Base-by-base conservation (phyloP, 2,888 invertebrate genomes). In the Sycophila texana region DNA sequence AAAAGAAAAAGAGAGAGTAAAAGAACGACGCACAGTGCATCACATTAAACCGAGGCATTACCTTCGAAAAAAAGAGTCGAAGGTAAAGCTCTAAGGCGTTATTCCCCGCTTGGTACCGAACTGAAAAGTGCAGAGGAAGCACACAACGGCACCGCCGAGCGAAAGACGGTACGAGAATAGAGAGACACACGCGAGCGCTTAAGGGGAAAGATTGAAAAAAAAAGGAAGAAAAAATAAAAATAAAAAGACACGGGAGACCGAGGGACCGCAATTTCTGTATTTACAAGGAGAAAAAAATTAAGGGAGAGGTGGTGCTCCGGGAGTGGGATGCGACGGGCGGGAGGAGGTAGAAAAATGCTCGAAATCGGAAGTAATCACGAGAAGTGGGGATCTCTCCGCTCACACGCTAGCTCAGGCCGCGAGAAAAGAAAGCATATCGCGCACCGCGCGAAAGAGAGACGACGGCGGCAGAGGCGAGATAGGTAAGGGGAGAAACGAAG, bases 301-400 rank as follows among this genome's bases (percentile, higher is more conserved):
- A 49, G 30, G 18, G 39, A 71, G 39, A 63, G 39, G 63, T 63
- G 63, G 39, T 39, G 16, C 39, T 39, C 0, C 16, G 47, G 16
- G n/a, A 61, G 30, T n/a, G 26, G 61, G 61, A n/a, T 10, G 60
- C 16, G 20, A 16, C 26, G 63, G 61, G 66, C 0, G 20, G 26
- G 66, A 51, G 53, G 61, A 47, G 63, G 58, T 39, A 39, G 39
- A 39, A 39, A 39, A 39, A 39, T 30, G 57, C 47, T 65, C 84
- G 86, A 87, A 86, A 87, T 88, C 85, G 88, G 85, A 87, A 88
- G 89, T 89, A 89, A 89, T 89, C 86, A 88, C 81, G 85, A 86
- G 85, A 88, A 88, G 87, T 87, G 85, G 84, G 84, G 85, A 85
- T 71, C 61, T 71, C 61, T 71, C 74, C 71, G 65, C 51, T 63